phyloP scores from a whole-genome alignment of 2,888 invertebrate genomes.

The Hetaerina titia region DNA sequence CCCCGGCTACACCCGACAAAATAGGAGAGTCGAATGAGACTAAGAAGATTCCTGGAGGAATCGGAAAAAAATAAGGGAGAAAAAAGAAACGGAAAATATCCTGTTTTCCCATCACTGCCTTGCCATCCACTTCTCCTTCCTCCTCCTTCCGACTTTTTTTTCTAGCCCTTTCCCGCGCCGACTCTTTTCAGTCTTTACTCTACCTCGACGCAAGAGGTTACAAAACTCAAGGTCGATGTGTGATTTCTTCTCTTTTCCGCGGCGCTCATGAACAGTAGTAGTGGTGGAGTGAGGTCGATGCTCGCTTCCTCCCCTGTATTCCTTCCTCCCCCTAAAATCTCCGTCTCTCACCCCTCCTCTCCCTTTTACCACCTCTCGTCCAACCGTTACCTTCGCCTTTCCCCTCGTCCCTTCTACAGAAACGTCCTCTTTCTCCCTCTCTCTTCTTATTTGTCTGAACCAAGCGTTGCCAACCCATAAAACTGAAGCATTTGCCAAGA shows the following conservation, averaged over 20 bases:
- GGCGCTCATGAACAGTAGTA: not conserved
- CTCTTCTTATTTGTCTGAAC: not conserved
- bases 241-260: not conserved
- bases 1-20: no score
- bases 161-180: no score
- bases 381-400: not conserved
- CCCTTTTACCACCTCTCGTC: not conserved
- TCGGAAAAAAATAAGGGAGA: no score
- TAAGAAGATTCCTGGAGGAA: no score
- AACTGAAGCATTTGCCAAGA: not conserved
- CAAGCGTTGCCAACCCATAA: not conserved
- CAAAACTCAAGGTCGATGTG: conserved; percentile 42
- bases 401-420: not conserved
- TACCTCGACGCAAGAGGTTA: not conserved
- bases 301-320: not conserved
- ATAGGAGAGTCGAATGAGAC: no score
- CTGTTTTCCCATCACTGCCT: no score
- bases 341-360: not conserved
- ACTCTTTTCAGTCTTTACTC: not conserved
- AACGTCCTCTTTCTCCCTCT: not conserved
- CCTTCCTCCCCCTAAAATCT: not conserved
- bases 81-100: no score
- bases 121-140: no score
- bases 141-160: no score
- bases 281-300: not conserved